Conservation (phyloP, 1,140 invertebrate species). For the Drosophila auraria region DNA sequence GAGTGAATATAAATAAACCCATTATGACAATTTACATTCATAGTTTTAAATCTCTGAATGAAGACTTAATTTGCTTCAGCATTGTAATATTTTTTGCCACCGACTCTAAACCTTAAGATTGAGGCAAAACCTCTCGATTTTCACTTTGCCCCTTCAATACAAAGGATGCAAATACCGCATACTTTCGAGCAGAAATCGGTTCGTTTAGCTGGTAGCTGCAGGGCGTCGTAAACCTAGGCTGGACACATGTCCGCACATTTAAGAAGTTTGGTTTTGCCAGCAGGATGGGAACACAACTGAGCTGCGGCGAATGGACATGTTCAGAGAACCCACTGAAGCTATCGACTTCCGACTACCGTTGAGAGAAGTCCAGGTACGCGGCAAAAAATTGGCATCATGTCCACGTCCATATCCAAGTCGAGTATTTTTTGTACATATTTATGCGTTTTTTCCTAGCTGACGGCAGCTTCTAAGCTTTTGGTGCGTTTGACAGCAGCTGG, state of each 20-base stretch:
- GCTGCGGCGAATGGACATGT: neutral
- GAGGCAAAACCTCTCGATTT: neutral
- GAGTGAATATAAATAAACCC: too few species aligned
- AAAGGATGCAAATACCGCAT: neutral
- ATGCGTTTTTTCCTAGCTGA: slow-evolving; percentile 61
- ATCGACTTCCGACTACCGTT: neutral
- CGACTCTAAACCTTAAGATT: neutral
- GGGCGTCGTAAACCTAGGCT: slow-evolving; percentile 26
- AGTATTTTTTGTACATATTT: slow-evolving; percentile 66
- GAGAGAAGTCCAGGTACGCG: slow-evolving; percentile 2
- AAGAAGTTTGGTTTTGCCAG: slow-evolving; percentile 2
- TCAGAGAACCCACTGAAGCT: neutral
- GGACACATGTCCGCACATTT: slow-evolving; percentile 49
- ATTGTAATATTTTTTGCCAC: neutral
- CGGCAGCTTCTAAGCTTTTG: slow-evolving; percentile 46
- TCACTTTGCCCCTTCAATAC: neutral
- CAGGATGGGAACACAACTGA: slow-evolving; percentile 1
- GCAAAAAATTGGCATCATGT: neutral
- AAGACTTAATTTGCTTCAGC: neutral
- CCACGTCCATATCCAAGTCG: slow-evolving; percentile 9
- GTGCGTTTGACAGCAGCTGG: slow-evolving; percentile 69
- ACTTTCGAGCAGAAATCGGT: neutral
- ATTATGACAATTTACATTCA: too few species aligned
- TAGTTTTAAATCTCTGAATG: too few species aligned
- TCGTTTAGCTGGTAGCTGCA: slow-evolving; percentile 18